Conservation (phyloP, 2,888 invertebrate species). For the Tenthredo distinguenda region DNA sequence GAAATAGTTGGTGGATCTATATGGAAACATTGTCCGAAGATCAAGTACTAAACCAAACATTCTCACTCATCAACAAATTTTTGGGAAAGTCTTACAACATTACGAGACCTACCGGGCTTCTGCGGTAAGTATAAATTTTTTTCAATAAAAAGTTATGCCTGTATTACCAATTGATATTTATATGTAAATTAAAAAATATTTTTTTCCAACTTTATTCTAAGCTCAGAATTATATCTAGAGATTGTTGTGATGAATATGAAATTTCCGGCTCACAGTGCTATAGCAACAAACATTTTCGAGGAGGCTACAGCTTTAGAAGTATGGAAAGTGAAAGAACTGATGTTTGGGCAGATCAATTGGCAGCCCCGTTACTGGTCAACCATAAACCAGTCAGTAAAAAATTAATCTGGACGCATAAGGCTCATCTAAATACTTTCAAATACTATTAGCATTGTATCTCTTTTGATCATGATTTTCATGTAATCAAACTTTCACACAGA, state of each 20-base stretch:
- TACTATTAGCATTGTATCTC: background rate
- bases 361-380: slow-evolving; percentile 80
- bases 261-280: slow-evolving; percentile 84
- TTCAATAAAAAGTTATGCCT: background rate
- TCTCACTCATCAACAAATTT: slow-evolving; percentile 79
- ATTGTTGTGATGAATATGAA: slow-evolving; percentile 41
- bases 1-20: slow-evolving; percentile 82
- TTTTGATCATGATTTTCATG: background rate
- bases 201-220: background rate
- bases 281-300: slow-evolving; percentile 83
- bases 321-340: slow-evolving; percentile 78
- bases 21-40: slow-evolving; percentile 82
- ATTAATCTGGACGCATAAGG: background rate
- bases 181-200: background rate
- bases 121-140: slow-evolving; percentile 76
- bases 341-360: slow-evolving; percentile 78
- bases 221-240: background rate
- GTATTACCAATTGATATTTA: background rate
- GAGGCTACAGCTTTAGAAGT: slow-evolving; percentile 84
- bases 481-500: background rate
- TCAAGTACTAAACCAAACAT: slow-evolving; percentile 78
- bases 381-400: slow-evolving; percentile 55
- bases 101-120: slow-evolving; percentile 78
- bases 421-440: background rate
- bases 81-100: slow-evolving; percentile 79